A percentile compares a stretch with the other conserved stretches of the same genome.
Evolutionary conservation across 1,140 invertebrate species (phyloP).

Genomic region (Ceratoteleas bidentatus): DNA sequence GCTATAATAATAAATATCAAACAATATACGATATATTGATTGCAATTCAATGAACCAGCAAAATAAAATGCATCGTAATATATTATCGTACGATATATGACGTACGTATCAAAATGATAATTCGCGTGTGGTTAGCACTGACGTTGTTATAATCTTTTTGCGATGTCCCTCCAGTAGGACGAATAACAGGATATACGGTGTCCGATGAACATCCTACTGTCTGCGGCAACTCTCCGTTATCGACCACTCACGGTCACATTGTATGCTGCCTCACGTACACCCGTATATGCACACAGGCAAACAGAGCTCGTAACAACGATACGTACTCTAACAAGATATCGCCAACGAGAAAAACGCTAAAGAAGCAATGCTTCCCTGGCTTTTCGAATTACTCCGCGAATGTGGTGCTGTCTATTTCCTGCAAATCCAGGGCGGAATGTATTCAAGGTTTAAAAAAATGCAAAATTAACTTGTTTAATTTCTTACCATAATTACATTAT

Average conservation of each 20-base stretch:
- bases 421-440: too few species aligned
- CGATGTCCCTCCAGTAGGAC: constrained; percentile 75
- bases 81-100: too few species aligned
- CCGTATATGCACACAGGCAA: constrained; percentile 21
- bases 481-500: too few species aligned
- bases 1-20: too few species aligned
- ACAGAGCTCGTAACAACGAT: constrained; percentile 24
- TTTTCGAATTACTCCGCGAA: too few species aligned
- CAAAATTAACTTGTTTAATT: too few species aligned
- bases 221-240: constrained; percentile 70
- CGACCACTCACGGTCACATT: constrained; percentile 62
- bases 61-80: too few species aligned
- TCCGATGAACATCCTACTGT: constrained; percentile 79
- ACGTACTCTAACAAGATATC: constrained; percentile 32
- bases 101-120: constrained; percentile 18
- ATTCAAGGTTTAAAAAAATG: too few species aligned
- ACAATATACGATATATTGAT: too few species aligned
- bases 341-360: constrained; percentile 33
- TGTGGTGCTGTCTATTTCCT: too few species aligned
- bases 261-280: constrained; percentile 40
- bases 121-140: constrained; percentile 37
- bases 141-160: constrained; percentile 74
- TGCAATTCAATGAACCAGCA: too few species aligned
- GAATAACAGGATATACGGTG: constrained; percentile 82
- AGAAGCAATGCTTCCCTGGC: too few species aligned